Percentiles rank a stretch among this genome's conserved stretches.
phyloP scores from a whole-genome alignment of 2,113 vertebrate genomes.

The Alouatta palliata region DNA sequence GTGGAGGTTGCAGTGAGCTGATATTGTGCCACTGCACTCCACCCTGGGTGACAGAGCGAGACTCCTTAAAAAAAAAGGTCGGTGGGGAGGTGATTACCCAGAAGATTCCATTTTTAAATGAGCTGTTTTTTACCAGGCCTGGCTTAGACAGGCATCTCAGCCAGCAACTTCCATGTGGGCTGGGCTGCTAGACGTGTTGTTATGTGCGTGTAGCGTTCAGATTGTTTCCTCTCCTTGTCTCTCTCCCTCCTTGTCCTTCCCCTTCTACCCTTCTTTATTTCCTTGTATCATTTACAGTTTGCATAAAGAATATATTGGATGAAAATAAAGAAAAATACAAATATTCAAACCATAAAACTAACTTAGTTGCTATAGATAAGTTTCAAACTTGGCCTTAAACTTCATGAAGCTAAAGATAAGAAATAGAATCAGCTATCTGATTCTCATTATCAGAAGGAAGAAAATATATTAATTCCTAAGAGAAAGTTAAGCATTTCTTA shows the following conservation, averaged over 20 bases:
- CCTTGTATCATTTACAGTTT: neutral
- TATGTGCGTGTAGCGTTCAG: too few species aligned
- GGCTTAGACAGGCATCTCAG: neutral
- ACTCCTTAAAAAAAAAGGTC: too few species aligned
- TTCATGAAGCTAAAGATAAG: slow-evolving; percentile 15
- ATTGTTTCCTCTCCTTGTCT: accelerated
- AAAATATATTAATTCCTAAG: neutral
- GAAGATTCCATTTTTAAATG: neutral
- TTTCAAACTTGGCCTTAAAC: slow-evolving; percentile 30
- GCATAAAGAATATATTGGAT: neutral
- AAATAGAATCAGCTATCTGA: neutral
- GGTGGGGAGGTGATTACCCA: neutral
- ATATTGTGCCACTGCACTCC: too few species aligned
- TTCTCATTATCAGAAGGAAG: neutral
- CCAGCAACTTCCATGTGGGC: accelerated
- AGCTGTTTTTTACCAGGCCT: neutral
- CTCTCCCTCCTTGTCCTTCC: too few species aligned
- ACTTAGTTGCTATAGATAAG: neutral
- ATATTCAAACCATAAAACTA: neutral
- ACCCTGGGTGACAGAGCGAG: too few species aligned
- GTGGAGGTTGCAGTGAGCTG: too few species aligned
- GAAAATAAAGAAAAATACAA: neutral
- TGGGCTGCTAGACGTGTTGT: accelerated
- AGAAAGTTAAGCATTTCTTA: neutral
- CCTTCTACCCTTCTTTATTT: neutral